These are phyloP conservation scores for Rhinopomastus cyanomelas DNA, from an alignment of 2,113 vertebrate genomes.

Conservation along the genomic window DNA sequence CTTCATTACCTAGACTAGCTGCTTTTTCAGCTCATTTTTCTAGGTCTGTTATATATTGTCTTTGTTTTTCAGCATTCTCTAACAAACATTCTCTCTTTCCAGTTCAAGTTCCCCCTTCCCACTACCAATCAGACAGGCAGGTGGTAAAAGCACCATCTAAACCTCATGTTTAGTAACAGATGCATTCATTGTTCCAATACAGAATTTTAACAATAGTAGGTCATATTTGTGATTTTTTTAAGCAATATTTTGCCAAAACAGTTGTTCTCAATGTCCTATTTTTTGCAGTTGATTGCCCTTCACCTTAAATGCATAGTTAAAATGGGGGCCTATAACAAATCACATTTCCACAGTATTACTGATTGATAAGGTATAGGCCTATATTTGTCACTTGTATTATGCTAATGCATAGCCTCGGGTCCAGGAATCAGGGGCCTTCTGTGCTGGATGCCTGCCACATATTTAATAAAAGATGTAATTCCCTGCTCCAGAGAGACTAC, in stretches of 20 bases:
- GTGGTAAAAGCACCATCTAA: background rate
- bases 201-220: background rate
- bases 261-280: background rate
- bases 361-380: background rate
- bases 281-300: background rate
- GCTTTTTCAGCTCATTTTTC: background rate
- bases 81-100: background rate
- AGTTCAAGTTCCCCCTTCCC: background rate
- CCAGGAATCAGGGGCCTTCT: background rate
- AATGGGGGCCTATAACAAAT: background rate
- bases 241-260: background rate
- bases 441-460: slow-evolving; percentile 2
- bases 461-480: slow-evolving; percentile 45
- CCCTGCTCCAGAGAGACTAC: slow-evolving; percentile 1
- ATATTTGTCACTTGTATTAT: background rate
- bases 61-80: background rate
- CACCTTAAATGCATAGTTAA: background rate
- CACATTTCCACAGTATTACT: background rate
- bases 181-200: background rate
- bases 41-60: background rate
- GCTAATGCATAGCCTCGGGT: background rate
- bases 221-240: background rate
- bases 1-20: background rate
- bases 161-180: background rate
- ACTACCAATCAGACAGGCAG: background rate